Conservation (phyloP, 92 coral and sea anemone species). For the Bergia sp. region DNA sequence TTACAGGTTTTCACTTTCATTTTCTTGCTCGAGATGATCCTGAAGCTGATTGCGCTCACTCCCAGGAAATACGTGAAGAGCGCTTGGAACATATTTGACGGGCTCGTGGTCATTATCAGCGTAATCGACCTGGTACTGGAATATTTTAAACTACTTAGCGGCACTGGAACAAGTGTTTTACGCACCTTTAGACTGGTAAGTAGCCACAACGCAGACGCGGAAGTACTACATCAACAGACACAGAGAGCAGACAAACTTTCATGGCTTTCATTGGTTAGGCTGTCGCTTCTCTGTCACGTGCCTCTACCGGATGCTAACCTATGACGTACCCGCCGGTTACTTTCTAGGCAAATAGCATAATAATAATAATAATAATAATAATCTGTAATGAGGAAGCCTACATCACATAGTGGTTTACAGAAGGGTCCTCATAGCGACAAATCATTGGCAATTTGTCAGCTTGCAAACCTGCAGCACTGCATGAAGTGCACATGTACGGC, state of each 20-base stretch:
- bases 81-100: constrained; percentile 89
- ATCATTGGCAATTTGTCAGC: background rate
- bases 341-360: no score
- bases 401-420: no score
- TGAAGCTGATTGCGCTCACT: constrained; percentile 83
- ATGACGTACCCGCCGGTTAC: no score
- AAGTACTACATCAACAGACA: no score
- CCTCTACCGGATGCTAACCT: no score
- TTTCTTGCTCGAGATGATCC: constrained; percentile 85
- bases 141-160: constrained; percentile 54
- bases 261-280: no score
- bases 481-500: background rate
- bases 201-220: background rate
- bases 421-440: background rate
- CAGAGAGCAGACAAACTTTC: background rate
- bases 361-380: no score
- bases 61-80: constrained; percentile 67
- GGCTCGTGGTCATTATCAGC: constrained; percentile 82
- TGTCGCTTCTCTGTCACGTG: no score
- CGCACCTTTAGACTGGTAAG: constrained; percentile 92
- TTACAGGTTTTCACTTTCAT: constrained; percentile 79
- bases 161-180: constrained; percentile 79
- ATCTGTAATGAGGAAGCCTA: no score
- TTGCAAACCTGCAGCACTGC: background rate
- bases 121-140: constrained; percentile 79